phyloP scores from a whole-genome alignment of 1,140 invertebrate genomes.

The Caenorhabditis remanei region DNA sequence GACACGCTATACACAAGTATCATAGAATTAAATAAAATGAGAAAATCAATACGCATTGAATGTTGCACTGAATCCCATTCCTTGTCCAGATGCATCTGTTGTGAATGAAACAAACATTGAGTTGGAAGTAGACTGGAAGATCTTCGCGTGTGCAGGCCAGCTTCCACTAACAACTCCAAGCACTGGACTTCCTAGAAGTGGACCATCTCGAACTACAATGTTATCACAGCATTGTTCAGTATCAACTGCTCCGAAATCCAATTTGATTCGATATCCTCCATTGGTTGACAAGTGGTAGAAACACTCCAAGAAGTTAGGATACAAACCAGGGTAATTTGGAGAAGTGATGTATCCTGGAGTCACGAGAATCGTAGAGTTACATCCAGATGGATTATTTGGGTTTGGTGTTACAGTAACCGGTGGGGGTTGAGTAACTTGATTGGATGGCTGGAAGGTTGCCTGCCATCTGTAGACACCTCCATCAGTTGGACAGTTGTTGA shows the following conservation, averaged over 20 bases:
- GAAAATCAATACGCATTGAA: constrained; percentile 14
- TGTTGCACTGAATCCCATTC: constrained; percentile 4
- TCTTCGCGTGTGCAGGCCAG: constrained; percentile 10
- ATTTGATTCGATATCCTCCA: neutral
- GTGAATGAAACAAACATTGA: constrained; percentile 39
- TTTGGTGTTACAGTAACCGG: constrained; percentile 30
- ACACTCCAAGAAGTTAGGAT: constrained; percentile 29
- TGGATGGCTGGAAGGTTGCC: constrained; percentile 2
- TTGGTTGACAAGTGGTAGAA: constrained; percentile 10
- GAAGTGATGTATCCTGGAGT: constrained; percentile 15
- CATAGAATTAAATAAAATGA: neutral
- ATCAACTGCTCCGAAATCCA: constrained; percentile 24
- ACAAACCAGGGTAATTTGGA: constrained; percentile 6
- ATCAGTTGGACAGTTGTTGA: constrained; percentile 12
- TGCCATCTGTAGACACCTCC: constrained; percentile 22
- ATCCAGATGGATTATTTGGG: constrained; percentile 41
- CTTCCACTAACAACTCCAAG: constrained; percentile 22
- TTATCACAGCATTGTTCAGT: constrained; percentile 38
- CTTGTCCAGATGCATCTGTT: constrained; percentile 31
- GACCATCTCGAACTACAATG: constrained; percentile 11
- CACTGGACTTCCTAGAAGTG: neutral
- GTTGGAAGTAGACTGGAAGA: neutral
- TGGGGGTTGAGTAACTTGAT: constrained; percentile 14
- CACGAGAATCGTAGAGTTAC: constrained; percentile 4
- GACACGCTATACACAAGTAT: neutral